A percentile compares a stretch with the other conserved stretches of the same genome.
These are phyloP conservation scores for Stegophylla sp. DNA, from an alignment of 2,888 invertebrate genomes.

Conservation along the genomic window DNA sequence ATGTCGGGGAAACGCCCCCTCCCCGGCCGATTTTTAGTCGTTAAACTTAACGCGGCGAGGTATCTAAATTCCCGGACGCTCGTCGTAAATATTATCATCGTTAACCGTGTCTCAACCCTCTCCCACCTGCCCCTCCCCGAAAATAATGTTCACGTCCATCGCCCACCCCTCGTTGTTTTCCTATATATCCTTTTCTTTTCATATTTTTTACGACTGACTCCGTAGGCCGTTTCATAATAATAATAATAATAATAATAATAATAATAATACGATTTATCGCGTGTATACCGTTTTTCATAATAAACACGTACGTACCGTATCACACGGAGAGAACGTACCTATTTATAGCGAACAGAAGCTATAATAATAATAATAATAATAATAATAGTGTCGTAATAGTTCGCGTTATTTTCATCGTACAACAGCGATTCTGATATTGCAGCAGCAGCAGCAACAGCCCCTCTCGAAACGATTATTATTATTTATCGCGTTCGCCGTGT, in stretches of 20 bases:
- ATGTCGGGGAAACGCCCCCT: neutral
- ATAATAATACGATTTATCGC: constrained; percentile 37
- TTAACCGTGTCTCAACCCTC: constrained; percentile 4
- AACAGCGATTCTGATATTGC: too few relatives aligned
- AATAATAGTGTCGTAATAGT: too few relatives aligned
- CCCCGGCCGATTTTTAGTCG: constrained; percentile 42
- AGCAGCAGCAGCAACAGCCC: too few relatives aligned
- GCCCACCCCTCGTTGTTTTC: constrained; percentile 8
- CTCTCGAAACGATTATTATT: too few relatives aligned
- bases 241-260: constrained; percentile 28
- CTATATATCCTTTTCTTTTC: neutral
- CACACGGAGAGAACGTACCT: constrained; percentile 1
- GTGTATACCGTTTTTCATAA: constrained; percentile 1
- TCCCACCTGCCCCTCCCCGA: neutral
- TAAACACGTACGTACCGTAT: neutral
- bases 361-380: neutral
- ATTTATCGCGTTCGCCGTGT: too few relatives aligned
- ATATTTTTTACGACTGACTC: constrained; percentile 34
- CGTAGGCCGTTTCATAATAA: constrained; percentile 44
- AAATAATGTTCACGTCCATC: neutral
- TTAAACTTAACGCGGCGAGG: constrained; percentile 49
- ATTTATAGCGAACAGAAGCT: neutral
- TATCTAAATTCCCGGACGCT: constrained; percentile 49
- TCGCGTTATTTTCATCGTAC: too few relatives aligned
- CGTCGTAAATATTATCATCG: constrained; percentile 43